These are phyloP conservation scores for Garrulus glandarius DNA, from an alignment of 2,797 vertebrate genomes.

Conservation along the genomic window DNA sequence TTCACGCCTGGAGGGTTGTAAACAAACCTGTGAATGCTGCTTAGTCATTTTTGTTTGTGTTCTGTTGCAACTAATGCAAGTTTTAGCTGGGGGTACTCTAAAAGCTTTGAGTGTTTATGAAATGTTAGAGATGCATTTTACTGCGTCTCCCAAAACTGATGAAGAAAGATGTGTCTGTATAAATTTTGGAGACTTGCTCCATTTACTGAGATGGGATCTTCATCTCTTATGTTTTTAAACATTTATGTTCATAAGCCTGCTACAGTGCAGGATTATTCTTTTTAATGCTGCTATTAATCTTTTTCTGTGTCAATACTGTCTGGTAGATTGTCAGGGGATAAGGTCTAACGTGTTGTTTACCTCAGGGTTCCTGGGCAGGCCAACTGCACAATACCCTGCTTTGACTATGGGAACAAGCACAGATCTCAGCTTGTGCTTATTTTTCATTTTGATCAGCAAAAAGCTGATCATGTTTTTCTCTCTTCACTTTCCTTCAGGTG, in stretches of 20 bases:
- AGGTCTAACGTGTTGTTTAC: background rate
- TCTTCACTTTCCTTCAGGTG: background rate
- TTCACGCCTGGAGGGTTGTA: background rate
- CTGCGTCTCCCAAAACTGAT: background rate
- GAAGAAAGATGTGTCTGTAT: background rate
- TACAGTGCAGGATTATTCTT: background rate
- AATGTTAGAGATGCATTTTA: constrained; percentile 16
- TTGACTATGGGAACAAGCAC: background rate
- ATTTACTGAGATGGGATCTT: background rate
- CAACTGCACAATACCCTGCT: background rate
- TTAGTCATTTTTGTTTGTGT: background rate
- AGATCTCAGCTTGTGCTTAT: background rate
- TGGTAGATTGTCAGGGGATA: background rate
- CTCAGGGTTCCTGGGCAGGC: background rate
- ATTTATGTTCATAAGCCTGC: background rate
- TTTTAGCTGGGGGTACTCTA: constrained; percentile 6
- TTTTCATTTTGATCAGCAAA: background rate
- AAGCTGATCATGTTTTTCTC: background rate
- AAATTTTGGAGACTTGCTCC: background rate
- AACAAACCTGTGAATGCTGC: background rate
- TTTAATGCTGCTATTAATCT: background rate
- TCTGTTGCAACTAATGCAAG: background rate
- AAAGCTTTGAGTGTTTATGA: background rate
- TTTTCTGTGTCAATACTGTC: background rate
- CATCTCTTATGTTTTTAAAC: background rate